Evolutionary conservation across 2,113 vertebrate genomes (phyloP).

Genomic region (Ageneiosus marmoratus): DNA sequence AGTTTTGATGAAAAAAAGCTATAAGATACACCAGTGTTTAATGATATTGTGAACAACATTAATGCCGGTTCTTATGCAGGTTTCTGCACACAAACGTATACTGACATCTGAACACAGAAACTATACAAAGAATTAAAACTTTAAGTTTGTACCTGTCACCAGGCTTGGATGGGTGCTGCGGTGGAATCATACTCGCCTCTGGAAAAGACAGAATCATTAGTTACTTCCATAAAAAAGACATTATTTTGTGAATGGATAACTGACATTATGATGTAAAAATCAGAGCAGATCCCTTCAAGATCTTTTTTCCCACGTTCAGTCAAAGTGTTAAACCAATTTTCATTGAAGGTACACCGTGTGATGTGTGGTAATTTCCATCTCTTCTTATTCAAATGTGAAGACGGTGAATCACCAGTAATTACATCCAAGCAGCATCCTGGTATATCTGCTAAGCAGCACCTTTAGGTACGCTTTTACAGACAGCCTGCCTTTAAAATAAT

Average conservation of each 20-base stretch:
- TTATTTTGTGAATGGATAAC: constrained; percentile 9
- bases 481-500: constrained; percentile 13
- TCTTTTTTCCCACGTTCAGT: neutral
- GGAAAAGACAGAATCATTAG: neutral
- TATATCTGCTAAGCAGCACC: constrained; percentile 16
- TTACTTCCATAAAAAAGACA: constrained; percentile 8
- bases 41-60: neutral
- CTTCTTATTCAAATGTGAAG: constrained; percentile 16
- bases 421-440: constrained; percentile 11
- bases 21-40: neutral
- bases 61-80: neutral
- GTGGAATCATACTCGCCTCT: constrained; percentile 71
- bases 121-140: neutral
- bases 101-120: neutral
- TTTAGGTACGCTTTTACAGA: constrained; percentile 13
- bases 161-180: constrained; percentile 64
- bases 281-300: neutral
- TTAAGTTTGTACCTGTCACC: constrained; percentile 71
- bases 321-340: constrained; percentile 10
- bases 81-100: neutral
- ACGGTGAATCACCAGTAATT: constrained; percentile 35
- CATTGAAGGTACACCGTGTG: neutral
- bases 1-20: neutral
- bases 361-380: neutral
- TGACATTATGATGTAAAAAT: neutral